phyloP scores from a whole-genome alignment of 2,113 vertebrate genomes.

The Pachyramphus minor region DNA sequence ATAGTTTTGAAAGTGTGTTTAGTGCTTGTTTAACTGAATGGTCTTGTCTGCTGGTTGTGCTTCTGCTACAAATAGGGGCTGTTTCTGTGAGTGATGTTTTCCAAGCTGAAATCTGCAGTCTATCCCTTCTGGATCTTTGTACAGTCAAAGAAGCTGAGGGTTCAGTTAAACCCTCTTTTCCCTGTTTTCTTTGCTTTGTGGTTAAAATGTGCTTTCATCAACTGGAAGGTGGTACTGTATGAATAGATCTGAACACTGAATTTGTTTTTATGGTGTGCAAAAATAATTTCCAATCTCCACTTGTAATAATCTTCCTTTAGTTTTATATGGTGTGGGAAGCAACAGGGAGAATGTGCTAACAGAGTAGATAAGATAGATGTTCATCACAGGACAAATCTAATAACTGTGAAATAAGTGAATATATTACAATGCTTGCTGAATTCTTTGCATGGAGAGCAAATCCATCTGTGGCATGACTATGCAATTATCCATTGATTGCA shows the following conservation, averaged over 20 bases:
- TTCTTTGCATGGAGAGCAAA: background rate
- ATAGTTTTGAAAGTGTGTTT: background rate
- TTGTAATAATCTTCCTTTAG: background rate
- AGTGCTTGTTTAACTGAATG: background rate
- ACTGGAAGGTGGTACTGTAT: background rate
- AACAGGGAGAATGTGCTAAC: background rate
- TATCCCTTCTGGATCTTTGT: background rate
- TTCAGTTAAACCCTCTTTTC: background rate
- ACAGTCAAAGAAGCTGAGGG: background rate
- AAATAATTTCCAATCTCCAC: background rate
- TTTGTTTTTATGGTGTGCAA: background rate
- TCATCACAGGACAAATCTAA: background rate
- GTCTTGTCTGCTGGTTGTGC: background rate
- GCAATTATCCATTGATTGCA: background rate
- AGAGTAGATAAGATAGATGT: background rate
- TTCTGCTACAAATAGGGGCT: background rate
- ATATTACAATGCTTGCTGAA: background rate
- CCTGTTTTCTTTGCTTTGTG: background rate
- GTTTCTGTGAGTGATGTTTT: background rate
- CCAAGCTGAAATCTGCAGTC: background rate
- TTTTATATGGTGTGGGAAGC: background rate
- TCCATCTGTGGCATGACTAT: background rate
- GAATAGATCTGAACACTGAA: background rate
- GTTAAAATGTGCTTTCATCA: background rate
- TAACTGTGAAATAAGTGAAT: slow-evolving; percentile 4